phyloP scores from a whole-genome alignment of 2,113 vertebrate species.

The Psilopsiagon aurifrons region DNA sequence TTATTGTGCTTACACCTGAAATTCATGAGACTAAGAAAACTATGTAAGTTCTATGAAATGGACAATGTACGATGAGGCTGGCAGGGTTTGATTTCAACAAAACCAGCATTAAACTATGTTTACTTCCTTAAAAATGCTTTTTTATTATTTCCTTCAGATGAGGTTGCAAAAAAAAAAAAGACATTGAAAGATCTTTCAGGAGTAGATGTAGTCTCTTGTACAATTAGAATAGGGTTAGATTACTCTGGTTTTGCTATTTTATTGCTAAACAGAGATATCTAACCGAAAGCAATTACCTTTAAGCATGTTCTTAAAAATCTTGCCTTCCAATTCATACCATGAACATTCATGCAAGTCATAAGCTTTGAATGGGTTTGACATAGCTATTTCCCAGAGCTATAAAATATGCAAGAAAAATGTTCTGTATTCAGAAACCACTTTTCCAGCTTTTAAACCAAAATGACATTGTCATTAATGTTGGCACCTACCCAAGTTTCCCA shows the following conservation, averaged over 20 bases:
- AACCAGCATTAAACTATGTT: neutral
- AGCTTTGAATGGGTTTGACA: neutral
- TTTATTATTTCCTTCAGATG: neutral
- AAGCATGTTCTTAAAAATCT: neutral
- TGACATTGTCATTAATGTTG: neutral
- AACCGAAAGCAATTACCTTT: neutral
- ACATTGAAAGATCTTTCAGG: neutral
- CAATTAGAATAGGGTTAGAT: neutral
- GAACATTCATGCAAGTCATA: neutral
- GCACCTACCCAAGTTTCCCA: slow-evolving; percentile 1
- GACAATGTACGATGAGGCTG: neutral
- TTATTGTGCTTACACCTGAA: neutral
- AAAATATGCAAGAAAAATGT: neutral
- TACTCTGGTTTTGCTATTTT: neutral
- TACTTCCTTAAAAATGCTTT: neutral
- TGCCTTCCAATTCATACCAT: neutral
- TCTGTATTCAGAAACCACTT: slow-evolving; percentile 9
- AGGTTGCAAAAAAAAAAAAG: neutral
- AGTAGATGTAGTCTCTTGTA: neutral
- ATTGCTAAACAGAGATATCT: neutral
- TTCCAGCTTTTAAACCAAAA: slow-evolving; percentile 24
- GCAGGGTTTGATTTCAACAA: neutral
- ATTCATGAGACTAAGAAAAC: neutral
- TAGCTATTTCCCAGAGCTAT: neutral
- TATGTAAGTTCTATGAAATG: neutral